Percentiles rank a stretch among this genome's conserved stretches.
phyloP scores from a whole-genome alignment of 2,797 vertebrate genomes.

The Sebastes variabilis region DNA sequence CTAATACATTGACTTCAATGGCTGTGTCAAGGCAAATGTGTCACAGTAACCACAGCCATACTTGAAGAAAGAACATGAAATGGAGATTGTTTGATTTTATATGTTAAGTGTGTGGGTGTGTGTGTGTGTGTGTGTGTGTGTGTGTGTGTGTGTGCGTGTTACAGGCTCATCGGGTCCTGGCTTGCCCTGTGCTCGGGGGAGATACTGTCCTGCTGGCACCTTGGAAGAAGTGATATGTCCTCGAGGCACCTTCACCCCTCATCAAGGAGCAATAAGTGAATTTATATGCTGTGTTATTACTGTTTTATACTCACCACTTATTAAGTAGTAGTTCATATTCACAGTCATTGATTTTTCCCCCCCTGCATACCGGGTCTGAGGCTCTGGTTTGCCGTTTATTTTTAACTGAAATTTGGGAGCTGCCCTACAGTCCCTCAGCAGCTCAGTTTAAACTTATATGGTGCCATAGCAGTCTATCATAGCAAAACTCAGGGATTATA shows the following conservation, averaged over 20 bases:
- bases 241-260: conserved; percentile 85
- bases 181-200: conserved; percentile 84
- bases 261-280: conserved; percentile 86
- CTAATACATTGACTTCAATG: conserved; percentile 7
- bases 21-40: not conserved
- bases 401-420: not conserved
- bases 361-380: not conserved
- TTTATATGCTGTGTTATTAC: not conserved
- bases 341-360: not conserved
- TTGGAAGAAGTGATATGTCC: conserved; percentile 83
- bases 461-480: not conserved
- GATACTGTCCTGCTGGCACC: conserved; percentile 86
- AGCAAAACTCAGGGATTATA: conserved; percentile 16
- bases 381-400: not conserved
- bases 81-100: not conserved
- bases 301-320: not conserved
- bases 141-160: not conserved
- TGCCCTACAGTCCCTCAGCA: conserved; percentile 2
- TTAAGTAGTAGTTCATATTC: not conserved
- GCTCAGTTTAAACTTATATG: not conserved
- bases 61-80: not conserved
- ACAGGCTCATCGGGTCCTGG: conserved; percentile 83
- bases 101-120: not conserved
- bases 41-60: not conserved
- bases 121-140: not conserved